These are phyloP conservation scores for Cyphomyrus plagiostoma DNA, from an alignment of 2,113 vertebrate genomes.

Conservation along the genomic window DNA sequence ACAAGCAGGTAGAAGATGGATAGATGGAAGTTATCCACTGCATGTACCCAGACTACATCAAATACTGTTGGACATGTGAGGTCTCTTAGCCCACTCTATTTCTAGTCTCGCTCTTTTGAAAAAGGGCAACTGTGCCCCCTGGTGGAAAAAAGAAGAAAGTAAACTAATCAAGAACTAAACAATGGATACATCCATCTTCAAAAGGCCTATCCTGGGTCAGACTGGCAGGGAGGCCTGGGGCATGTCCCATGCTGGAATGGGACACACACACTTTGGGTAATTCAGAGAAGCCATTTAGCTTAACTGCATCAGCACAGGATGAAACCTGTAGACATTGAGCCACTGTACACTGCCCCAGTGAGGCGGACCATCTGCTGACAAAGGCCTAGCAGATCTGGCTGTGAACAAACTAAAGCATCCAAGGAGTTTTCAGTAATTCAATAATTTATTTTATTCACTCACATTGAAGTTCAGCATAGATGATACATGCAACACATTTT, in stretches of 20 bases:
- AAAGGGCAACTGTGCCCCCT: neutral
- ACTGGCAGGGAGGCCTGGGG: neutral
- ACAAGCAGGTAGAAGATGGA: neutral
- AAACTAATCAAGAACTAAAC: neutral
- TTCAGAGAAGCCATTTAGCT: neutral
- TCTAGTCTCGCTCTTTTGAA: neutral
- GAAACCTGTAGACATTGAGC: neutral
- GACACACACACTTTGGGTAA: neutral
- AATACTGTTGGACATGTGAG: neutral
- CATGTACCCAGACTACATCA: neutral
- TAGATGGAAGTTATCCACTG: neutral
- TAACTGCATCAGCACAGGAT: neutral
- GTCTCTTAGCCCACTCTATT: neutral
- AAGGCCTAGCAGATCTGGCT: neutral
- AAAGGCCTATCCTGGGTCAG: neutral
- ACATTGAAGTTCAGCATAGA: neutral
- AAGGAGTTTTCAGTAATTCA: neutral
- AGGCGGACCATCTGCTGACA: neutral
- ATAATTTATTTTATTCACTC: neutral
- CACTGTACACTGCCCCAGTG: no score
- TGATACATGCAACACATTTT: neutral
- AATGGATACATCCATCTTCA: neutral
- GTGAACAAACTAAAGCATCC: neutral
- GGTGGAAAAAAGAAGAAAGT: neutral
- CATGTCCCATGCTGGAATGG: neutral